Percentiles rank a stretch among this genome's conserved stretches.
These are phyloP conservation scores for Lepidocyrtinus sp. DNA, from an alignment of 2,888 invertebrate species.

Conservation along the genomic window DNA sequence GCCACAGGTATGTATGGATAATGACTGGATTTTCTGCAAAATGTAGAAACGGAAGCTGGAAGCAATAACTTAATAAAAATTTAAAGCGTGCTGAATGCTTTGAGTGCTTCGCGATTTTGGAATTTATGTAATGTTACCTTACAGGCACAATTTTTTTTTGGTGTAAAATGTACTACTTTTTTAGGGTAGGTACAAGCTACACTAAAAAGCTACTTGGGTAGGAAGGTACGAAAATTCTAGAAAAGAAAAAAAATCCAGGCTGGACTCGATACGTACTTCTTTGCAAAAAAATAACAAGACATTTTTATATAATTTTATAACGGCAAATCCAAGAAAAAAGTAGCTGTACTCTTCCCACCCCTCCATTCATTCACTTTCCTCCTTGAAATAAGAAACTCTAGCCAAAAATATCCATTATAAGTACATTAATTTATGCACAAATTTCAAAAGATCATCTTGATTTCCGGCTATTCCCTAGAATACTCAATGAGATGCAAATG, in stretches of 20 bases:
- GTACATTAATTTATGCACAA: slow-evolving; percentile 47
- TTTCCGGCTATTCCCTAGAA: slow-evolving; percentile 65
- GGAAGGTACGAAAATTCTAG: not conserved
- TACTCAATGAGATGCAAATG: slow-evolving; percentile 62
- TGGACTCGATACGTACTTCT: slow-evolving; percentile 64
- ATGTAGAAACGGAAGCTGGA: not conserved
- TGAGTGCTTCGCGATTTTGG: no score
- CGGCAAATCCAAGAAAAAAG: slow-evolving; percentile 17
- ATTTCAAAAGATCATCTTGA: slow-evolving; percentile 62
- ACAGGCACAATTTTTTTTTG: no score
- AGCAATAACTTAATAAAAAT: not conserved
- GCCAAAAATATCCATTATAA: not conserved
- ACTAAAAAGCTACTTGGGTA: no score
- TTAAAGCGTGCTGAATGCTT: not conserved
- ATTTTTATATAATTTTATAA: slow-evolving; percentile 16
- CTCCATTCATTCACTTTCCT: no score
- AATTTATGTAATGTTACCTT: no score
- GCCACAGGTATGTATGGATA: slow-evolving; percentile 36
- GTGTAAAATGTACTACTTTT: not conserved
- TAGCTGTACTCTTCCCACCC: no score
- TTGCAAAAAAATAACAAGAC: slow-evolving; percentile 70
- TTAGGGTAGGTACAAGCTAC: not conserved
- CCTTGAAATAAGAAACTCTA: not conserved
- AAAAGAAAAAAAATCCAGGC: not conserved
- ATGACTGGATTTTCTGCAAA: not conserved